Evolutionary conservation across 2,888 invertebrate species (phyloP).

Genomic region (Cloeon dipterum): DNA sequence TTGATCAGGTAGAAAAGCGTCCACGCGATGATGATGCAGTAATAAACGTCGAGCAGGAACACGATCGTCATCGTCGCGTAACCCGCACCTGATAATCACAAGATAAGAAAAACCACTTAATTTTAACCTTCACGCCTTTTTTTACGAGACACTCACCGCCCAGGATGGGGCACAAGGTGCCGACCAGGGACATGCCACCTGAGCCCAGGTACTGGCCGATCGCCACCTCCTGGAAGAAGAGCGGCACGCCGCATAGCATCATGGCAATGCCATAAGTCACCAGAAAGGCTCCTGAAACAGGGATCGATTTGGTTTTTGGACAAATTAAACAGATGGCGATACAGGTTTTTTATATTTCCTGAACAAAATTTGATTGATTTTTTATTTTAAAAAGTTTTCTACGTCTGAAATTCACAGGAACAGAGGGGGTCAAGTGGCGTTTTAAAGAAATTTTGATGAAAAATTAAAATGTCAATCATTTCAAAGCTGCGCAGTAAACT

Average conservation of each 20-base stretch:
- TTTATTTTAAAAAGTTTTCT: no score
- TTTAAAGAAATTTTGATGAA: no score
- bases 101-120: no score
- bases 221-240: conserved; percentile 34
- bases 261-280: conserved; percentile 33
- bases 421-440: no score
- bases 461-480: no score
- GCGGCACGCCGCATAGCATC: conserved; percentile 31
- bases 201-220: conserved; percentile 32
- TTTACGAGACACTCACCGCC: conserved; percentile 26
- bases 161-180: conserved; percentile 28
- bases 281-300: conserved; percentile 29
- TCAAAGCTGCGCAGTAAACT: no score
- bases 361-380: no score
- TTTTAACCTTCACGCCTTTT: no score
- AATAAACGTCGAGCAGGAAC: conserved; percentile 50
- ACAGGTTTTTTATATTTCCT: no score
- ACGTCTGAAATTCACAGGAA: no score
- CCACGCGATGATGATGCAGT: conserved; percentile 56
- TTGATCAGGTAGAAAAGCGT: conserved; percentile 43
- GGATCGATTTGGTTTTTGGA: no score
- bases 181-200: conserved; percentile 33
- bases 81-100: conserved; percentile 32
- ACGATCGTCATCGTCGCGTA: conserved; percentile 55
- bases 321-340: no score